Percentiles rank a stretch among this genome's conserved stretches.
Evolutionary conservation across 2,888 invertebrate genomes (phyloP).

Genomic region (Ariolimax columbianus): DNA sequence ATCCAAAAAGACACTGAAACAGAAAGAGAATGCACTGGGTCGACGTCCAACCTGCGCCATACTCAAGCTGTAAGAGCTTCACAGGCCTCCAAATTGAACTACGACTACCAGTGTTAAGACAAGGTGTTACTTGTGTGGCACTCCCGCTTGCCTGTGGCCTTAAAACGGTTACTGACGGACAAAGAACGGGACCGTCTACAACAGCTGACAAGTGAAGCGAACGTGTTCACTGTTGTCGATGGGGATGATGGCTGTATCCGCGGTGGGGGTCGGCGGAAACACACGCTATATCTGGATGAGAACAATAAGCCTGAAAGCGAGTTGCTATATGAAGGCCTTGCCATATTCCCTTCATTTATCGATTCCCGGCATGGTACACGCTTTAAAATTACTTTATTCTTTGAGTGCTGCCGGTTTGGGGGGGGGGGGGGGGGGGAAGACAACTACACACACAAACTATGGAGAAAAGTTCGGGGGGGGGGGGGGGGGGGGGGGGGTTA

Average conservation of each 20-base stretch:
- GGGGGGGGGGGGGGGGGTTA: background rate
- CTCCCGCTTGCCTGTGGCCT: background rate
- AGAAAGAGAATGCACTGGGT: too few relatives aligned
- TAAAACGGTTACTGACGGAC: background rate
- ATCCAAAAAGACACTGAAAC: too few relatives aligned
- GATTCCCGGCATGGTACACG: background rate
- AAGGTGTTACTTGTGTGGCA: background rate
- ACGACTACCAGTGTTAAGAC: background rate
- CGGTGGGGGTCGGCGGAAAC: conserved; percentile 3
- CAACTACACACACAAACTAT: background rate
- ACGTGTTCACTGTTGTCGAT: background rate
- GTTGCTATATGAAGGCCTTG: conserved; percentile 7
- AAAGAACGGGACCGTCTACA: background rate
- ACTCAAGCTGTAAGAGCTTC: too few relatives aligned
- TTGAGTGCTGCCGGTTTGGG: conserved; percentile 13
- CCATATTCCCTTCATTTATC: conserved; percentile 1
- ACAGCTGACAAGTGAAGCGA: background rate
- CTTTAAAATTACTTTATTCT: conserved; percentile 19
- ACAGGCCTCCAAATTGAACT: background rate
- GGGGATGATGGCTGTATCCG: background rate
- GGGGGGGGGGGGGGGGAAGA: background rate
- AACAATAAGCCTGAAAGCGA: conserved; percentile 34
- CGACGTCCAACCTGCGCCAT: too few relatives aligned
- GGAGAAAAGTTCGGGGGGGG: background rate
- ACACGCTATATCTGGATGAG: background rate